A percentile compares a stretch with the other conserved stretches of the same genome.
Conservation (phyloP, 1,140 invertebrate species). For the Metaphire vulgaris region DNA sequence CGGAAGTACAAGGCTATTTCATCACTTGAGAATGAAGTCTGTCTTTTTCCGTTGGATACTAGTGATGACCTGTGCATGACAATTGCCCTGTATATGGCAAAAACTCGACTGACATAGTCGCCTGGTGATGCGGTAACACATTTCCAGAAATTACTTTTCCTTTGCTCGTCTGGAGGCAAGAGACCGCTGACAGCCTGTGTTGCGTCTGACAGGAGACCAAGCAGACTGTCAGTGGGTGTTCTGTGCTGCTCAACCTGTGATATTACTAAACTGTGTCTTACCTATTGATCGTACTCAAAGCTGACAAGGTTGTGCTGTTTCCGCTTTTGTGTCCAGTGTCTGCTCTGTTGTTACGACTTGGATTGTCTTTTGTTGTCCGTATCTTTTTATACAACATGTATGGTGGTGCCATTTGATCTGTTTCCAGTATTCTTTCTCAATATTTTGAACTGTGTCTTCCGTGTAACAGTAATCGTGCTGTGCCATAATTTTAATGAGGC, state of each 20-base stretch:
- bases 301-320: no score
- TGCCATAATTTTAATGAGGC: no score
- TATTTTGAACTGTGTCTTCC: neutral
- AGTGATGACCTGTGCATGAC: constrained; percentile 35
- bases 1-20: constrained; percentile 36
- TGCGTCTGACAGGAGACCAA: no score
- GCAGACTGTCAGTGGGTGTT: no score
- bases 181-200: no score
- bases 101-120: neutral
- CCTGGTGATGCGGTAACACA: no score
- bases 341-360: neutral
- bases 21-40: constrained; percentile 38
- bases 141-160: no score
- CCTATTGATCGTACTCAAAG: no score
- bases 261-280: neutral
- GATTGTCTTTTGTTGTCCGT: neutral
- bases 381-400: neutral
- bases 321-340: neutral
- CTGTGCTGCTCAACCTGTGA: neutral
- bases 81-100: constrained; percentile 35
- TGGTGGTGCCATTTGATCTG: no score
- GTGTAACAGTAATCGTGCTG: no score
- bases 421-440: neutral
- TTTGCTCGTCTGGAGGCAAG: no score
- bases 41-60: constrained; percentile 37